Base-by-base conservation (phyloP, 1,140 invertebrate genomes). In the Hermetia illucens region DNA sequence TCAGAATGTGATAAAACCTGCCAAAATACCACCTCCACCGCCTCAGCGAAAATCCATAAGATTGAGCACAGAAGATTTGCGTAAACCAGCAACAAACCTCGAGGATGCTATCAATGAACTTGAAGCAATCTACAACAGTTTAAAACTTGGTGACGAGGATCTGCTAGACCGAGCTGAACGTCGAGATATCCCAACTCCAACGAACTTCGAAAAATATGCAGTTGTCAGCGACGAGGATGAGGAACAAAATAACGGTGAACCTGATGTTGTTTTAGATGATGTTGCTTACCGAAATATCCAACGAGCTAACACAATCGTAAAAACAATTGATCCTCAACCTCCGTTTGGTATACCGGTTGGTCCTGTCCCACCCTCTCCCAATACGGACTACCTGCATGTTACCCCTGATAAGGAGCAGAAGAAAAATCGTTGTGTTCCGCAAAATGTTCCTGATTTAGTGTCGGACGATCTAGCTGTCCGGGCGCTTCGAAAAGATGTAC, bases 331-430 rank as follows among this genome's bases (percentile, higher is more conserved):
- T 39, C 82, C 80, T 5, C 86, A 90, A 52, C 86, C 84, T 18
- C 84, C 82, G 1, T 91, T 92, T 58, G 87, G 87, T 12, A 90
- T 92, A 49, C 86, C 87, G 0, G 50, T 90, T 8, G 81, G 81
- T 4, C 85, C 83, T 6, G 71, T 87, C 4, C 70, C 81, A 1
- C 68, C 75, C 5, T 51, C 56, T 1, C 70, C 84, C 0, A 73
- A 78, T 34, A 82, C 73, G 43, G 84, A 91, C 54, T 92, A 92
- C 51, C 64, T 91, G 25, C 84, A 89, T 48, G 76, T 76, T 0
- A 70, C 68, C 13, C 79, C 82, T 3, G 65, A 68, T 44, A 67
- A 43, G 12, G 27, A 38, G 12, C 2, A 16, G 10, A 20, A 41
- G 36, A 22, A 10, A 15, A 29, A 30, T 36, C 5, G n/a, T 13